Evolutionary conservation across 2,888 invertebrate species (phyloP), one percentile per base, ranked within the genome.

Genomic region (Heteromyza rotundicornis): DNA sequence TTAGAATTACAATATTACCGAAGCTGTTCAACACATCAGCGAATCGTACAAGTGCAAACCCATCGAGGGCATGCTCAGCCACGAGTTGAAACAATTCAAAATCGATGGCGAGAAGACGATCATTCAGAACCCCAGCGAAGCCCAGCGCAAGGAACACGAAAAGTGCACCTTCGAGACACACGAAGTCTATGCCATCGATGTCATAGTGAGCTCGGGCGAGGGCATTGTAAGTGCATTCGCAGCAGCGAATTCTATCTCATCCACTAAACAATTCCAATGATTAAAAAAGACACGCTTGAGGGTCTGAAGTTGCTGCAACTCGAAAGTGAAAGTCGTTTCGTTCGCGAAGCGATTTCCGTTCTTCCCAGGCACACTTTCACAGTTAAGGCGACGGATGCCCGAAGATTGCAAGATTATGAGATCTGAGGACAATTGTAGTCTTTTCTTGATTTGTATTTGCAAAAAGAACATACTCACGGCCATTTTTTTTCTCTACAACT

Each of bases 51-150:
- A 95, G 73, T 98, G 98, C 84, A 98, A 98, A 84, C 98, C 99
- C 23, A 92, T 99, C 57, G 98, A 99, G 85, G 98, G 95, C 69
- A 94, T 94, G 94, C 86, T 95, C 57, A 94, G 94, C 75, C 98
- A 98, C 84, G 96, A 98, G 80, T 85, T 99, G 68, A 96, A 97
- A 84, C 95, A 96, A 82, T 94, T 94, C 83, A 92, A 94, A 82
- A 98, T 98, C 80, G 98, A 99, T 84, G 98, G 98, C 17, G 98
- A 98, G 77, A 99, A 99, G 85, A 93, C 95, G 22, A 94, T 96
- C 70, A 95, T 96, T 76, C 95, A 98, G 84, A 99, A 99, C 84
- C 98, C 99, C 19, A 95, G 92, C 71, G 98, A 99, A 81, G 92
- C 94, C 24, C 98, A 98, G 82, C 92, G 93, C 75, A 96, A 96